A percentile compares a stretch with the other conserved stretches of the same genome.
Conservation (phyloP, 2,797 vertebrate species). For the Trichosurus vulpecula region DNA sequence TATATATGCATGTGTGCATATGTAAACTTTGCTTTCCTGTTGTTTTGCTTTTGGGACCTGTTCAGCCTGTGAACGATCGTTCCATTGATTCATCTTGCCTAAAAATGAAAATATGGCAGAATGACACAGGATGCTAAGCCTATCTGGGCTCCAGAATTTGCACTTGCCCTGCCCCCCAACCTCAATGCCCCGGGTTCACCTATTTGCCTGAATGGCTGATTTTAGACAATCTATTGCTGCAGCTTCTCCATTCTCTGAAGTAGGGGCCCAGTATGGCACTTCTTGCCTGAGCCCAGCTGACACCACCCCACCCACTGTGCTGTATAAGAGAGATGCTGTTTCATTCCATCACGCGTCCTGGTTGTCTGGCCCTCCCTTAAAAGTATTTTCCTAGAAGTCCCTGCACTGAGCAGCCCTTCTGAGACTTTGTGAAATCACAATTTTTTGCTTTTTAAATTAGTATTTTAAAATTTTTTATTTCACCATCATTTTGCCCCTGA, state of each 20-base stretch:
- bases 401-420: background rate
- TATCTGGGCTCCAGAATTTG: background rate
- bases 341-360: background rate
- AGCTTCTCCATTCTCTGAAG: background rate
- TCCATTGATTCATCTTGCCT: background rate
- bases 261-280: background rate
- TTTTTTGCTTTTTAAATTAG: background rate
- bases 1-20: background rate
- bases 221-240: background rate
- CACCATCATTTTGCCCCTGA: background rate
- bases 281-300: background rate
- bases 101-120: conserved; percentile 6
- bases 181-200: background rate
- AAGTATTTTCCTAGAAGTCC: background rate
- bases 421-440: background rate
- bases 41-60: background rate
- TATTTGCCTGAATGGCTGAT: background rate
- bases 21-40: conserved; percentile 19
- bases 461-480: background rate
- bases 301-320: background rate
- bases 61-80: background rate
- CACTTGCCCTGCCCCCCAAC: background rate
- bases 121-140: background rate
- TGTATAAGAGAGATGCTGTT: background rate
- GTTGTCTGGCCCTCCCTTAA: background rate